Base-by-base conservation (phyloP, 2,888 invertebrate genomes). In the Cheilosia urbana region DNA sequence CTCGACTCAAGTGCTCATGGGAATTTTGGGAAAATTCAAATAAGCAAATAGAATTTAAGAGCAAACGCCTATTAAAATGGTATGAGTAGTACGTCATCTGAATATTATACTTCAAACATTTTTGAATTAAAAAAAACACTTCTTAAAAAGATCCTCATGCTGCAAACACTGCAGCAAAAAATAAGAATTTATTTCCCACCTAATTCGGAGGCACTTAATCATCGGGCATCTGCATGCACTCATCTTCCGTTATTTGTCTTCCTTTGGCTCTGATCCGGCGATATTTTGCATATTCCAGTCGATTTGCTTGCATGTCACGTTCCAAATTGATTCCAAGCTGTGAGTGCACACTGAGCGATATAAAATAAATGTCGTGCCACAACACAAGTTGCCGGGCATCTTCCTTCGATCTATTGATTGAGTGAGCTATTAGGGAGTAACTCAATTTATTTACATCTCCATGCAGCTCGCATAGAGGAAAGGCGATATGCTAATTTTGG, bases 251-350 rank as follows among this genome's bases (percentile, higher is more conserved):
- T 60, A 76, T 76, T 76, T 68, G 58, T 76, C 76, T 76, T 76
- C 27, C 60, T 76, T 51, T 40, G 51, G 60, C 51, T 42, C 37
- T 68, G 60, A 76, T 51, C 76, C 42, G 51, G 17, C 15, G 60
- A 21, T 51, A 68, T 68, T 51, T 68, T 42, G 30, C 68, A 30
- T 60, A 68, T 76, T 42, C 45, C 17, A 73, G 62, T 17, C 71
- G 65, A 65, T 82, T 82, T 71, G 51, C 71, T 65, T 60, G 65
- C 82, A 27, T 53, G 45, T 45, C 77, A 82, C 82, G 71, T 82
- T 51, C 71, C 58, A 60, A 71, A 82, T 82, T 82, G 77, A 60
- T 77, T 77, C 45, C 27, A 24, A 71, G 27, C 65, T 37, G 58
- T 40, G 69, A 58, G 42, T 65, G 9, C 15, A 51, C 15, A 62